Percentiles rank a stretch among this genome's conserved stretches.
These are phyloP conservation scores for Hippocampus zosterae DNA, from an alignment of 2,113 vertebrate genomes.

Conservation along the genomic window DNA sequence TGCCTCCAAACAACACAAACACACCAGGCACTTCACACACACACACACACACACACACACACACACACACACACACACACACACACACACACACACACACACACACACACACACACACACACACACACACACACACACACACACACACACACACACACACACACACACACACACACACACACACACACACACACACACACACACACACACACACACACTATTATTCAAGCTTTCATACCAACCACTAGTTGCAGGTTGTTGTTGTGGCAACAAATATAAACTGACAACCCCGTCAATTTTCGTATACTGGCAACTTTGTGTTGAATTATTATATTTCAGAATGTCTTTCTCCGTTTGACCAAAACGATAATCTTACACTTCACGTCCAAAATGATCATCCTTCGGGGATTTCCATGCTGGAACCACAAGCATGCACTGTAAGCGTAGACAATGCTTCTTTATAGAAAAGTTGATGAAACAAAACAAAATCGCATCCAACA, in stretches of 20 bases:
- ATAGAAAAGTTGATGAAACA: background rate
- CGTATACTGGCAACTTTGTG: constrained; percentile 6
- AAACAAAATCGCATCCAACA: background rate
- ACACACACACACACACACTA: background rate
- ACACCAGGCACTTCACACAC: constrained; percentile 5
- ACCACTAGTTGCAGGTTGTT: constrained; percentile 8
- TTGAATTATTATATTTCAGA: constrained; percentile 15
- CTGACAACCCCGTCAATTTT: background rate
- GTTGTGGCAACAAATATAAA: constrained; percentile 17
- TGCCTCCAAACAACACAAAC: background rate
- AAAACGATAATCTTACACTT: constrained; percentile 5
- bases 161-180: background rate
- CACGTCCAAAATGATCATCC: constrained; percentile 18
- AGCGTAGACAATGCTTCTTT: background rate
- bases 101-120: background rate
- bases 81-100: too few relatives aligned
- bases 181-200: background rate
- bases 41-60: background rate
- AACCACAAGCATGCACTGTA: constrained; percentile 43
- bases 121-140: background rate
- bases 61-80: background rate
- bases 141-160: background rate
- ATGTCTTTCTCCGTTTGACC: background rate
- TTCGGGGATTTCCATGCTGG: constrained; percentile 31
- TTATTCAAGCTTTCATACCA: background rate